These are phyloP conservation scores for Epinephelus fuscoguttatus DNA, from an alignment of 2,113 vertebrate genomes.

Conservation along the genomic window DNA sequence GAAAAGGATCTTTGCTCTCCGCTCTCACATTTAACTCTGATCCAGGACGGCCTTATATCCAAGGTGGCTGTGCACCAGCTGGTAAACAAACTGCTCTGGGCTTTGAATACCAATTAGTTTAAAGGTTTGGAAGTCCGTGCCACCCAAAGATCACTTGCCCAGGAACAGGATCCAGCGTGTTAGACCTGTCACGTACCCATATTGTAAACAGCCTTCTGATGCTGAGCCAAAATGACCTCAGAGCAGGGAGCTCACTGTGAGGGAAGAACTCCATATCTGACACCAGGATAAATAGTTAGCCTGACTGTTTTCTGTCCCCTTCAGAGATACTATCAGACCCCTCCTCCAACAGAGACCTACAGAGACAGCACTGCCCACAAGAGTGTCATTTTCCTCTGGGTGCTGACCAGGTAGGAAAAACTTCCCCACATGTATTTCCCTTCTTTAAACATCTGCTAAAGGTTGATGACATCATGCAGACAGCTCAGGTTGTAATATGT, in stretches of 20 bases:
- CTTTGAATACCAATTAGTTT: not conserved
- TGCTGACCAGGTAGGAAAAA: constrained; percentile 92
- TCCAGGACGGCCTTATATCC: not conserved
- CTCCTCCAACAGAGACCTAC: constrained; percentile 87
- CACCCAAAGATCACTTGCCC: not conserved
- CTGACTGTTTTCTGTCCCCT: not conserved
- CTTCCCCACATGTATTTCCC: fast-evolving
- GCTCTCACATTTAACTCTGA: constrained; percentile 25
- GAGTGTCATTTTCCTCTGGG: constrained; percentile 96
- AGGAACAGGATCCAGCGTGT: not conserved
- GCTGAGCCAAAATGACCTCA: not conserved
- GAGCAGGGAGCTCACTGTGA: not conserved
- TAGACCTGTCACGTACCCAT: not conserved
- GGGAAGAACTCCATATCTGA: not conserved
- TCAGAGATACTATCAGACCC: constrained; percentile 93
- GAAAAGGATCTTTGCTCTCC: constrained; percentile 39
- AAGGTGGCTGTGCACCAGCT: constrained; percentile 16
- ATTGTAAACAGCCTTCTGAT: not conserved
- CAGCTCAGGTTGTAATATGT: not conserved
- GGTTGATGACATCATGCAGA: not conserved
- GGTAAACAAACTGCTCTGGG: constrained; percentile 30
- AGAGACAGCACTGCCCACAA: constrained; percentile 91
- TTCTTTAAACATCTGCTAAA: not conserved
- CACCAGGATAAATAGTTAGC: not conserved
- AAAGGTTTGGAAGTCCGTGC: not conserved